Evolutionary conservation across 2,888 invertebrate genomes (phyloP).

Genomic region (Parnassius apollo): DNA sequence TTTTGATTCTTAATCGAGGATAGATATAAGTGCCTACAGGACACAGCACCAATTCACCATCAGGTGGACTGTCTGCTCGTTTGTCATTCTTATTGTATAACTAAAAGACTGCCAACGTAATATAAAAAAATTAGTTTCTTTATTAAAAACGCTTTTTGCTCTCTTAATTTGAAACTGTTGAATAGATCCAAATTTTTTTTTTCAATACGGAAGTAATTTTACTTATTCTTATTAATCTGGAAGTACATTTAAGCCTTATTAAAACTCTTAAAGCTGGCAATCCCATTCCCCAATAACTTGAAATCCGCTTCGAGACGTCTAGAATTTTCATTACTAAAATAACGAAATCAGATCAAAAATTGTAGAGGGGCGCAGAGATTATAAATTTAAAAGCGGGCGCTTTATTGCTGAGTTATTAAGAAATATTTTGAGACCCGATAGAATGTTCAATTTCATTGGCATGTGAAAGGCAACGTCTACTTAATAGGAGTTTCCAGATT

Average conservation of each 20-base stretch:
- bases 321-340: constrained; percentile 55
- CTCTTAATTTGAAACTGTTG: too few relatives aligned
- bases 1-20: too few relatives aligned
- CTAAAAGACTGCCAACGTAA: too few relatives aligned
- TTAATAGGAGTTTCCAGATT: constrained; percentile 42
- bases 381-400: constrained; percentile 51
- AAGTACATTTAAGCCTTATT: constrained; percentile 30
- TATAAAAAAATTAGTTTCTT: too few relatives aligned
- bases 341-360: constrained; percentile 42
- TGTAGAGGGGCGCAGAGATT: constrained; percentile 43
- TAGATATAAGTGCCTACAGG: too few relatives aligned
- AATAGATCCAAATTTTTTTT: not conserved
- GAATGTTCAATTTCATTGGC: constrained; percentile 65
- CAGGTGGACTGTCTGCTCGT: too few relatives aligned
- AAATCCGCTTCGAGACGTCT: constrained; percentile 57
- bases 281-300: constrained; percentile 46
- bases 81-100: too few relatives aligned
- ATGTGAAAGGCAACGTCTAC: constrained; percentile 47
- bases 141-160: too few relatives aligned
- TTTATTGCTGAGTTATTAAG: constrained; percentile 48
- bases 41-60: too few relatives aligned
- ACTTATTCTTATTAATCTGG: constrained; percentile 16
- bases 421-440: constrained; percentile 56
- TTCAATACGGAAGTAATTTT: constrained; percentile 18
- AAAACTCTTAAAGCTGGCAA: constrained; percentile 33